Base-by-base conservation (phyloP, 2,797 vertebrate genomes). In the Sebastes jordani region DNA sequence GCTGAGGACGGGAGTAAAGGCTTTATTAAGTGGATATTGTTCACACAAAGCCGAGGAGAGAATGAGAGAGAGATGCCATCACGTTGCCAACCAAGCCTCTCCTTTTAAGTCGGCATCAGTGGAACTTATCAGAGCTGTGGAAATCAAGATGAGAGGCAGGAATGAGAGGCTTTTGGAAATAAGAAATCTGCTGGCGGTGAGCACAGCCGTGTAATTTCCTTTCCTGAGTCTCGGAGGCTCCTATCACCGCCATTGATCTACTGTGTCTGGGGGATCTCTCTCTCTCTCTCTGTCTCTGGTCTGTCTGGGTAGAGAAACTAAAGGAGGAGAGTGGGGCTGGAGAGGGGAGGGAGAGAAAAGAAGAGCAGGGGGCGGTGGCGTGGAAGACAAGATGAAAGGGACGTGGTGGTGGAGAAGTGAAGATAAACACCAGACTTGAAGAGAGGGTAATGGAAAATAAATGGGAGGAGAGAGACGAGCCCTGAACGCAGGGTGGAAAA, bases 241-340 rank as follows among this genome's bases (percentile, higher is more conserved):
- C 87, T 93, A 95, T 94, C 92, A 76, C 61, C 2, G 27, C 80
- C 89, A 93, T 92, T 92, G 92, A 94, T 94, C 92, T 88, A 56
- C 71, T 62, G 67, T 54, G 89, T 92, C 87, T 89, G 75, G 82
- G 84, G 89, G 79, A 86, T 52, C 46, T 52, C n/a, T 55, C 52
- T 54, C 80, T 80, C 81, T 81, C 66, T 62, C 63, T 63, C 49
- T 67, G 83, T 89, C 90, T 92, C 74, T 65, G 77, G 72, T 84
- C 85, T 83, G 90, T 92, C 93, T 93, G 88, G 81, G 84, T 81
- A 61, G 70, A 82, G 89, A 89, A 89, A 87, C 83, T 68, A 85
- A 82, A 85, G 85, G 80, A 79, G 72, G 68, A 32, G 78, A 72
- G 58, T 7, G 18, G 73, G 62, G 29, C 54, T 1, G 34, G 81